Evolutionary conservation across 2,797 vertebrate species (phyloP).

Genomic region (Sebastes kiyomatsui): DNA sequence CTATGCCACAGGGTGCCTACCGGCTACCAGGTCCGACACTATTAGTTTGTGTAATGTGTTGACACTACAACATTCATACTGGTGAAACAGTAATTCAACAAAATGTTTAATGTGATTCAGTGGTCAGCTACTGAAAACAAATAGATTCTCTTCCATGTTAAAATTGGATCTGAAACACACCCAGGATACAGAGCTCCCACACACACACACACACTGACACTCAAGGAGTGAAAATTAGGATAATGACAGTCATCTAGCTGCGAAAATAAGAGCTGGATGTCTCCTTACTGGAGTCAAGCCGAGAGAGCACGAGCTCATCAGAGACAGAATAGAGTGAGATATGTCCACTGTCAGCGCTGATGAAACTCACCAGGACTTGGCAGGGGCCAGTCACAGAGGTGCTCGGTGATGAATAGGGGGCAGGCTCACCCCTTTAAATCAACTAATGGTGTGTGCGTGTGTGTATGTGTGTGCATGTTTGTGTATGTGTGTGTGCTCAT

Average conservation of each 20-base stretch:
- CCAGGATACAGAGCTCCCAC: neutral
- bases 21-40: neutral
- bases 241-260: conserved; percentile 63
- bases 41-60: neutral
- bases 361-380: conserved; percentile 63
- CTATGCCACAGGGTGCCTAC: no score
- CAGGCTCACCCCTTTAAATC: conserved; percentile 46
- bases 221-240: conserved; percentile 52
- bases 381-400: conserved; percentile 46
- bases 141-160: neutral
- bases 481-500: neutral
- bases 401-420: conserved; percentile 52
- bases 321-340: conserved; percentile 49
- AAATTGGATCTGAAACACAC: neutral
- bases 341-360: conserved; percentile 67
- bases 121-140: neutral
- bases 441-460: conserved; percentile 19
- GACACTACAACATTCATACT: neutral
- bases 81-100: neutral
- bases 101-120: conserved; percentile 3
- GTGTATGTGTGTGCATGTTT: neutral
- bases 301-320: conserved; percentile 53
- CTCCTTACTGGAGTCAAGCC: conserved; percentile 39
- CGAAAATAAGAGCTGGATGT: conserved; percentile 52
- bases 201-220: conserved; percentile 24